These are phyloP conservation scores for Ganaspis brasiliensis DNA, from an alignment of 2,888 invertebrate species.

Conservation along the genomic window DNA sequence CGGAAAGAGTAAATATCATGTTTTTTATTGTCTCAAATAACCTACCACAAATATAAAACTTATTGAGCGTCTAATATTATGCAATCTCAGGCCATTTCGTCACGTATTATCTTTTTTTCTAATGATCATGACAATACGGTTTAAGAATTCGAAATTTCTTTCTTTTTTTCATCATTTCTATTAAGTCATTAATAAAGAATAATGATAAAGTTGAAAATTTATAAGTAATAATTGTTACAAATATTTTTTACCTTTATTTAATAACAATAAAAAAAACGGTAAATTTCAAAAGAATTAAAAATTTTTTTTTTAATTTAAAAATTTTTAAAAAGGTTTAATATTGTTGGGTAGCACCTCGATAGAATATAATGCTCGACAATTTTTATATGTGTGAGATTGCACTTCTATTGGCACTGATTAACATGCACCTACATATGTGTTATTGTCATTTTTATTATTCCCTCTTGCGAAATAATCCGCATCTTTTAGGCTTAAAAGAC, in stretches of 20 bases:
- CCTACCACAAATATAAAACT: background rate
- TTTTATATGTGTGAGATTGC: slow-evolving; percentile 8
- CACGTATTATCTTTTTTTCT: background rate
- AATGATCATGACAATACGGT: background rate
- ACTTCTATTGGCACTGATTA: slow-evolving; percentile 7
- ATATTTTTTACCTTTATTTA: too few species aligned
- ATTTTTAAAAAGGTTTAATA: too few species aligned
- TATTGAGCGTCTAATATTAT: background rate
- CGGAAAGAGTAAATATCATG: slow-evolving; percentile 8
- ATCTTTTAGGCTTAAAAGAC: background rate
- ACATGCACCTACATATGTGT: background rate
- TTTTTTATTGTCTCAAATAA: slow-evolving; percentile 11
- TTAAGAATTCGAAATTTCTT: background rate
- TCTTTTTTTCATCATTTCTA: background rate
- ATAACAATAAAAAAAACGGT: too few species aligned
- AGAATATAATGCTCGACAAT: background rate
- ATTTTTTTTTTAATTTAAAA: too few species aligned
- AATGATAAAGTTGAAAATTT: too few species aligned
- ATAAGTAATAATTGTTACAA: too few species aligned
- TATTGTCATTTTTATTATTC: slow-evolving; percentile 1
- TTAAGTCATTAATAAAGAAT: too few species aligned
- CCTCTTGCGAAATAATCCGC: background rate
- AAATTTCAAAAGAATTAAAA: too few species aligned
- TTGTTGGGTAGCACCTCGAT: background rate
- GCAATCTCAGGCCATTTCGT: background rate